Conservation (phyloP, 2,113 vertebrate species). For the Athene noctua region DNA sequence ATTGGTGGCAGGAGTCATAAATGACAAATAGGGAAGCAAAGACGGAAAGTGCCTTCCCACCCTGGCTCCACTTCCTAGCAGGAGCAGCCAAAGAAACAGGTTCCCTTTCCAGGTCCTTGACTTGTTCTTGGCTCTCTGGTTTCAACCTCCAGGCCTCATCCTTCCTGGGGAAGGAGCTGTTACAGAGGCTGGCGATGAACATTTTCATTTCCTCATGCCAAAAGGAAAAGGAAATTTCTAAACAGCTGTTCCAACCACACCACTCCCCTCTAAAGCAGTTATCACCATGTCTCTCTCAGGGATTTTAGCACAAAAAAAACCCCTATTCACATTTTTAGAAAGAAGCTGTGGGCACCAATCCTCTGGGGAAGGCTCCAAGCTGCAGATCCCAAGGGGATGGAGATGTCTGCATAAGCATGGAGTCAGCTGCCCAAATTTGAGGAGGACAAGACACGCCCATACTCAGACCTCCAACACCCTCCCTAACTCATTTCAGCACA, state of each 20-base stretch:
- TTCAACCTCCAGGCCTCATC: neutral
- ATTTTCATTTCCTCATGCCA: neutral
- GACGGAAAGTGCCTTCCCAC: neutral
- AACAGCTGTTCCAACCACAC: neutral
- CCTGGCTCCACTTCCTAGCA: neutral
- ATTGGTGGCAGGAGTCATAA: neutral
- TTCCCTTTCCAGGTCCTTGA: neutral
- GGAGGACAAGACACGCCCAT: neutral
- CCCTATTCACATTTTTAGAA: neutral
- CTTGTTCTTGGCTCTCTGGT: neutral
- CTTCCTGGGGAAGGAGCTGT: neutral
- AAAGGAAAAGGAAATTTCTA: neutral
- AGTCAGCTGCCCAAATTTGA: neutral
- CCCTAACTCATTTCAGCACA: accelerated
- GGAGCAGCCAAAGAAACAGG: neutral
- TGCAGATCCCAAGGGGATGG: neutral
- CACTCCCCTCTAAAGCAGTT: neutral
- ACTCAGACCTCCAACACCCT: neutral
- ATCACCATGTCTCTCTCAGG: neutral
- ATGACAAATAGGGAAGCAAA: neutral
- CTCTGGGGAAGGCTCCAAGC: neutral
- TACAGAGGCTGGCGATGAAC: neutral
- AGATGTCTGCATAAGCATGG: neutral
- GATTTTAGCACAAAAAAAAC: neutral
- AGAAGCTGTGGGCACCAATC: neutral